A percentile compares a stretch with the other conserved stretches of the same genome.
phyloP scores from a whole-genome alignment of 2,888 invertebrate species.

The Arge pagana region DNA sequence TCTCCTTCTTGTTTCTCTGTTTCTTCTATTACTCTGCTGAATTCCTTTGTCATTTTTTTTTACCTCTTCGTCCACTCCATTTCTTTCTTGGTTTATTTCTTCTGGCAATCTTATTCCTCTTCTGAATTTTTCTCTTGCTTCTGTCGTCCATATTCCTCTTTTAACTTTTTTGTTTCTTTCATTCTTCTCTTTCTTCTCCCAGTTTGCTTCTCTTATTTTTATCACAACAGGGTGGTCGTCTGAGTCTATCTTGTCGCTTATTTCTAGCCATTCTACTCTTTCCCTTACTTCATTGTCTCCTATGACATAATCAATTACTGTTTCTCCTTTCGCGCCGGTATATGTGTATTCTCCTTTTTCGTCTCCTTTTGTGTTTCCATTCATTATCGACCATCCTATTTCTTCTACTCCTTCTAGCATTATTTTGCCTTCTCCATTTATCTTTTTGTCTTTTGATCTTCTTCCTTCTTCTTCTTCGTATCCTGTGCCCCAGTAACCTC shows the following conservation, averaged over 20 bases:
- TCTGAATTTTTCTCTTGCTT: neutral
- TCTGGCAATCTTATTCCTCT: neutral
- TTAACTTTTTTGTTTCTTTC: too few relatives aligned
- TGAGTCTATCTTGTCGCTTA: conserved; percentile 3
- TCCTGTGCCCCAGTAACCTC: too few relatives aligned
- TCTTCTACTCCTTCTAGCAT: too few relatives aligned
- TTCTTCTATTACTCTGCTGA: neutral
- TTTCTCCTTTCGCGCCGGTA: neutral
- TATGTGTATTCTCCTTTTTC: neutral
- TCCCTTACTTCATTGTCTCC: conserved; percentile 21
- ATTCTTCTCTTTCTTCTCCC: too few relatives aligned
- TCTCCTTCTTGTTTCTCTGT: too few relatives aligned
- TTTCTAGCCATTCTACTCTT: conserved; percentile 23
- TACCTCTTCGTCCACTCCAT: neutral
- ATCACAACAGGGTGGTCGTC: conserved; percentile 23
- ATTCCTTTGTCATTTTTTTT: too few relatives aligned
- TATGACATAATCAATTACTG: neutral
- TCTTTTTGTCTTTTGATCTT: too few relatives aligned
- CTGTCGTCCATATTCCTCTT: neutral
- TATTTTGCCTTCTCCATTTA: too few relatives aligned
- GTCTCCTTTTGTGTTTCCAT: too few relatives aligned
- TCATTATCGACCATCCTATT: too few relatives aligned
- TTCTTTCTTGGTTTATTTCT: neutral
- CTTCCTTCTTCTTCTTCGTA: too few relatives aligned
- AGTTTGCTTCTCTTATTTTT: too few relatives aligned